phyloP scores from a whole-genome alignment of 1,140 invertebrate species.

The Drosophila gunungcola region DNA sequence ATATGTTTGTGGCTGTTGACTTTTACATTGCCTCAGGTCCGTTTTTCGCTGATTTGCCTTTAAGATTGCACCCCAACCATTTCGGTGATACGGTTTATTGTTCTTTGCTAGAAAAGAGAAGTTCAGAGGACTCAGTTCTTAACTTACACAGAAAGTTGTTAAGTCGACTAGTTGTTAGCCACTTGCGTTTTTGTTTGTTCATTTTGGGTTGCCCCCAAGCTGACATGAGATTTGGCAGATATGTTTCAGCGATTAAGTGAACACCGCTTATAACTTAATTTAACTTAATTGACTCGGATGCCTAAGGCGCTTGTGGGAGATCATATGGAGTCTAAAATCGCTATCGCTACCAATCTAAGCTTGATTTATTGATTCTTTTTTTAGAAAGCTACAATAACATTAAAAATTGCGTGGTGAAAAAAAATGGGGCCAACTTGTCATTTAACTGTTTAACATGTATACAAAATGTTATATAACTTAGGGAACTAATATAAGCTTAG shows the following conservation, averaged over 20 bases:
- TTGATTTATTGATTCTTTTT: no score
- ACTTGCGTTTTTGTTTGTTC: constrained; percentile 18
- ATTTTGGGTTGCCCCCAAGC: not conserved
- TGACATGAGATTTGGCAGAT: constrained; percentile 5
- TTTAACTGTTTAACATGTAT: no score
- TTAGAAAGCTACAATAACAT: no score
- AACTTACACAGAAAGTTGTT: constrained; percentile 39
- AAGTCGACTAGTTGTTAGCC: constrained; percentile 34
- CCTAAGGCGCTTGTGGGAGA: not conserved
- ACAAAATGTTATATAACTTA: no score
- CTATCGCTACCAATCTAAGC: no score
- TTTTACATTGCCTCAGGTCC: constrained; percentile 59
- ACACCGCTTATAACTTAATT: constrained; percentile 19
- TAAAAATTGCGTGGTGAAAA: no score
- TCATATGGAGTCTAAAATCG: no score
- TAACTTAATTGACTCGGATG: not conserved
- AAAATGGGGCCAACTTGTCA: no score
- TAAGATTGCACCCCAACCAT: constrained; percentile 51
- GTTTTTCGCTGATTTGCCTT: constrained; percentile 72
- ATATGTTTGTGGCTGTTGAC: constrained; percentile 45
- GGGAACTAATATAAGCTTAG: no score
- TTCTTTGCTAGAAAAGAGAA: not conserved
- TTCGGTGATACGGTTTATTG: constrained; percentile 57
- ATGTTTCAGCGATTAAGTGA: constrained; percentile 16
- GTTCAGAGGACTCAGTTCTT: constrained; percentile 11